Percentiles rank a stretch among this genome's conserved stretches.
Conservation (phyloP, 2,113 vertebrate species). For the Otis tarda region DNA sequence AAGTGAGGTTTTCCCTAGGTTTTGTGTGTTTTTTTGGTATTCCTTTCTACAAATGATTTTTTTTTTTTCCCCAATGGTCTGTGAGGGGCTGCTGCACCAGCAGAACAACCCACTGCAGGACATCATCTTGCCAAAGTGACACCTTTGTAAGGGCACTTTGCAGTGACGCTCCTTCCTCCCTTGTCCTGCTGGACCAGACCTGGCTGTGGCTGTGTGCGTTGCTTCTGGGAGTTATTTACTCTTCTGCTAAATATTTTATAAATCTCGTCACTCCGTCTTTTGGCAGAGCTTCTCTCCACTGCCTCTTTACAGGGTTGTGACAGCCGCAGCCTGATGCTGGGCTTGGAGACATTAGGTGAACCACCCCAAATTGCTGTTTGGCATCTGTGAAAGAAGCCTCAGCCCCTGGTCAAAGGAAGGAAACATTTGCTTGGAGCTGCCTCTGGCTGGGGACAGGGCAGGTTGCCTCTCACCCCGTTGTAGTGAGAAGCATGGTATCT, state of each 20-base stretch:
- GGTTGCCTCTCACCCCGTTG: neutral
- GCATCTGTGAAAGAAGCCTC: neutral
- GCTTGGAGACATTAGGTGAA: neutral
- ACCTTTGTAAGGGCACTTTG: neutral
- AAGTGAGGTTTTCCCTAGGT: neutral
- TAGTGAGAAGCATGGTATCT: neutral
- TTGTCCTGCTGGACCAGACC: neutral
- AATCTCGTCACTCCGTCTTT: neutral
- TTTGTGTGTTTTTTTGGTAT: neutral
- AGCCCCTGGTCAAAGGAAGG: neutral
- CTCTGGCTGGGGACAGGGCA: neutral
- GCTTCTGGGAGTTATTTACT: neutral
- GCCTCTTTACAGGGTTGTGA: neutral
- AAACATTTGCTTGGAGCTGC: neutral
- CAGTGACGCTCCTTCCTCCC: neutral
- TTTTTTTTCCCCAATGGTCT: neutral
- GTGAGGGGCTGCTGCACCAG: neutral
- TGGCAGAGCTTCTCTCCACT: neutral
- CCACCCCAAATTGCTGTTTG: neutral
- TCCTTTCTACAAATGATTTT: neutral
- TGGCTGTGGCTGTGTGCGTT: neutral
- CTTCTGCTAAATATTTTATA: neutral
- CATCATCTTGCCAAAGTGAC: neutral
- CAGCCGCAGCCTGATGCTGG: neutral
- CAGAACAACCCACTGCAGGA: neutral